Conservation (phyloP, 35 echinoderm and acorn worm genomes). For the Apostichopus parvimensis region DNA sequence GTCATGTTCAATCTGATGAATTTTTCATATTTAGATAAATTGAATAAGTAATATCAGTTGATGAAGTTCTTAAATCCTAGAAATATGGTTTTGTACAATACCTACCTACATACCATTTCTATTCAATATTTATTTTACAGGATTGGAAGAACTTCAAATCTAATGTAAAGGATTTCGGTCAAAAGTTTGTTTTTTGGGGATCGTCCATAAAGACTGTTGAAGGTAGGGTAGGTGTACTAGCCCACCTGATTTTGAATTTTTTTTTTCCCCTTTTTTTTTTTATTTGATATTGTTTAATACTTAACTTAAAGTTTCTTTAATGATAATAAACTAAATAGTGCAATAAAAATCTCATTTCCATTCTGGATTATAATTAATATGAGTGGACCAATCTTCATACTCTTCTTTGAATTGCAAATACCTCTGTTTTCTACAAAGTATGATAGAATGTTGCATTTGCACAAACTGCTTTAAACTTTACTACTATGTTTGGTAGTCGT, state of each 20-base stretch:
- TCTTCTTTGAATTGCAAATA: too few relatives aligned
- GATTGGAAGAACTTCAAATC: background rate
- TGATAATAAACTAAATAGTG: too few relatives aligned
- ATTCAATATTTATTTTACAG: background rate
- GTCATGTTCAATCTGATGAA: background rate
- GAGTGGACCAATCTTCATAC: background rate
- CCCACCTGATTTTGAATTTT: background rate
- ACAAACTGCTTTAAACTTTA: background rate
- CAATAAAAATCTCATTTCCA: background rate
- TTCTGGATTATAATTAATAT: background rate
- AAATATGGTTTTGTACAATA: background rate
- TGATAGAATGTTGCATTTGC: background rate
- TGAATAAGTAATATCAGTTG: background rate
- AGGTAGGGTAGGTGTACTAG: background rate
- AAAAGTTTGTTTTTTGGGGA: conserved; percentile 18
- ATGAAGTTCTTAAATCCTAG: background rate
- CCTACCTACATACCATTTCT: background rate
- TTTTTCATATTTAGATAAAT: background rate
- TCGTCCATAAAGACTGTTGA: conserved; percentile 5
- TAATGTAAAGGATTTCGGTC: background rate
- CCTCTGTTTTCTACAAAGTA: background rate
- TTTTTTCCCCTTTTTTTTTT: background rate
- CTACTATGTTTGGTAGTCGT: too few relatives aligned
- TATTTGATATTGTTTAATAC: background rate
- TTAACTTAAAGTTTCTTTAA: too few relatives aligned